These are phyloP conservation scores for Ptychochromis oligacanthus DNA, from an alignment of 2,113 vertebrate species.

Conservation along the genomic window DNA sequence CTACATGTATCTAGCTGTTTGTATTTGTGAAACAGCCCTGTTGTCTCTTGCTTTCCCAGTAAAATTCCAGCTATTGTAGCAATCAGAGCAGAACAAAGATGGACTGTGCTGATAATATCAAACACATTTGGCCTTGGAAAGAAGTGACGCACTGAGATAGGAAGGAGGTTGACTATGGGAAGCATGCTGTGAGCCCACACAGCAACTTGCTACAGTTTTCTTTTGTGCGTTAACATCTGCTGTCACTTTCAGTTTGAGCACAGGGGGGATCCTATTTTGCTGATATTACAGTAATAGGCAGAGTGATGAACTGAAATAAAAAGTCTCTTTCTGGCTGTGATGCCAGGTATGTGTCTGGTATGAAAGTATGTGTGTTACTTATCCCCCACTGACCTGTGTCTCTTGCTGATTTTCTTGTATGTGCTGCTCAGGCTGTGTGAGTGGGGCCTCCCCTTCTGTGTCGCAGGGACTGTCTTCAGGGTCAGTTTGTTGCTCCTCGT, in stretches of 20 bases:
- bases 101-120: conserved; percentile 42
- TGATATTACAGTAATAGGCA: neutral
- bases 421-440: conserved; percentile 28
- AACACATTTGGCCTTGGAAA: conserved; percentile 24
- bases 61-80: conserved; percentile 28
- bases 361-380: neutral
- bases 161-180: conserved; percentile 36
- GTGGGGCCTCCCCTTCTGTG: conserved; percentile 44
- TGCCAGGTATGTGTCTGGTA: neutral
- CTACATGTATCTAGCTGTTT: neutral
- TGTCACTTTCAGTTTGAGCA: conserved; percentile 6
- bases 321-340: neutral
- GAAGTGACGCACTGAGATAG: conserved; percentile 25
- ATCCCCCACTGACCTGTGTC: conserved; percentile 43
- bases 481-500: conserved; percentile 46
- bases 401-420: conserved; percentile 38
- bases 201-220: neutral
- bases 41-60: neutral
- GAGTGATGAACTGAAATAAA: neutral
- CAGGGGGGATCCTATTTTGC: neutral
- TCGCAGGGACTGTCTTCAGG: conserved; percentile 45
- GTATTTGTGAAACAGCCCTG: neutral
- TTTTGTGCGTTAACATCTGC: neutral
- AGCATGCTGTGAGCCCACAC: conserved; percentile 47
- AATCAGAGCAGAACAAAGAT: conserved; percentile 40